phyloP scores from a whole-genome alignment of 2,888 invertebrate species.

The Ophioninae sp. region DNA sequence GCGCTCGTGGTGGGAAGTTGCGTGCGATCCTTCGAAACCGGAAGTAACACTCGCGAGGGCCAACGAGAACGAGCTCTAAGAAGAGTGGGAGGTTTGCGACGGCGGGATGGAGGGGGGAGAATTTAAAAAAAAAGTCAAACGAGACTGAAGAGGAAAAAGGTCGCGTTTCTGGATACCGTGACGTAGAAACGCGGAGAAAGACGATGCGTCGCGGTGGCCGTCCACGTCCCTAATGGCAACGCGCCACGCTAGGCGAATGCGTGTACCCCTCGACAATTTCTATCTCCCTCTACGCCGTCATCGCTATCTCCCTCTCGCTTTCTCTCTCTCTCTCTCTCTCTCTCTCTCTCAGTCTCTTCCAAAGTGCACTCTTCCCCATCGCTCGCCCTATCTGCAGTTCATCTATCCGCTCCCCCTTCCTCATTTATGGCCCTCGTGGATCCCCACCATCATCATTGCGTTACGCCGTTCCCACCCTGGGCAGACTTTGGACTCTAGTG shows the following conservation, averaged over 20 bases:
- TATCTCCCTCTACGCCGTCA: slow-evolving; percentile 58
- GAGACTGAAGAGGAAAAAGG: slow-evolving; percentile 25
- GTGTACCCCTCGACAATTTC: slow-evolving; percentile 64
- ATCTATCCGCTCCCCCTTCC: slow-evolving; percentile 51
- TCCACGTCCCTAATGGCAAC: slow-evolving; percentile 77
- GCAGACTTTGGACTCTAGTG: not conserved
- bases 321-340: slow-evolving; percentile 44
- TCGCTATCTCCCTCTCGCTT: slow-evolving; percentile 41
- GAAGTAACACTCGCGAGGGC: slow-evolving; percentile 61
- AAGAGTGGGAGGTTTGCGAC: slow-evolving; percentile 5
- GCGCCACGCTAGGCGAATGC: slow-evolving; percentile 68
- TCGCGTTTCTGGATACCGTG: slow-evolving; percentile 47
- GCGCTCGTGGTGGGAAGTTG: slow-evolving; percentile 51
- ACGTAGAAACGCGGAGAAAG: slow-evolving; percentile 60
- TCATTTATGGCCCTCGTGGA: slow-evolving; percentile 61
- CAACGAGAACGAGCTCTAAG: slow-evolving; percentile 33
- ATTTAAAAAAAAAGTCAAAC: slow-evolving; percentile 26
- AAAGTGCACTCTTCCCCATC: slow-evolving; percentile 41
- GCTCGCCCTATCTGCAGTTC: slow-evolving; percentile 49
- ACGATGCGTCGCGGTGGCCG: slow-evolving; percentile 74
- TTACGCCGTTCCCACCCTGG: slow-evolving; percentile 35
- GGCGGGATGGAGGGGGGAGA: not conserved
- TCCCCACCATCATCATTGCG: slow-evolving; percentile 44
- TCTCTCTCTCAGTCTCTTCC: slow-evolving; percentile 51
- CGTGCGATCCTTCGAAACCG: slow-evolving; percentile 59